Evolutionary conservation across 2,113 vertebrate genomes (phyloP).

Genomic region (Balaeniceps rex): DNA sequence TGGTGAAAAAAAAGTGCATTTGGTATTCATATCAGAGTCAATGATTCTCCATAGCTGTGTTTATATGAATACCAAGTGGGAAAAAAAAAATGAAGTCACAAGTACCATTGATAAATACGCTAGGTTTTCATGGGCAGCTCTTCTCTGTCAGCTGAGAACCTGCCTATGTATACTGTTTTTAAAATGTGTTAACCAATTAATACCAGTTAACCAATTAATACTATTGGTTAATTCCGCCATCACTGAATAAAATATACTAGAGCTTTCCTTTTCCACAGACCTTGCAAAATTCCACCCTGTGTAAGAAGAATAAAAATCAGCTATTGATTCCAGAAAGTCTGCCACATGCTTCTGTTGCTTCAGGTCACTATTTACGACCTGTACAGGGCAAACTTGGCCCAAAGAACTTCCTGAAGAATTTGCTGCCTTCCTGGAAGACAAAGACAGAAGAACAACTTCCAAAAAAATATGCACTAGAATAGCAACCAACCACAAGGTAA

Average conservation of each 20-base stretch:
- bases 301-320: neutral
- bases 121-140: neutral
- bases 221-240: neutral
- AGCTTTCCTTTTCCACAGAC: neutral
- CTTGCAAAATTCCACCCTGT: neutral
- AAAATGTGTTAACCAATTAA: neutral
- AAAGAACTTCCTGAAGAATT: neutral
- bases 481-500: neutral
- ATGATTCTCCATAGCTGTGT: neutral
- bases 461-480: neutral
- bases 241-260: neutral
- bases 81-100: neutral
- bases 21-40: neutral
- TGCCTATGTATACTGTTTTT: neutral
- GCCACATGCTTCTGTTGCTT: neutral
- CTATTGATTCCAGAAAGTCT: neutral
- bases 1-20: accelerated
- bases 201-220: neutral
- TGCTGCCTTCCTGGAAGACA: neutral
- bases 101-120: neutral
- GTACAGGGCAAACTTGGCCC: neutral
- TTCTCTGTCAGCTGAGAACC: neutral
- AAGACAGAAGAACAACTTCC: neutral
- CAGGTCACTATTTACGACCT: neutral
- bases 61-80: neutral